phyloP scores from a whole-genome alignment of 23 tunicate genomes.

The Aplidium turbinatum region DNA sequence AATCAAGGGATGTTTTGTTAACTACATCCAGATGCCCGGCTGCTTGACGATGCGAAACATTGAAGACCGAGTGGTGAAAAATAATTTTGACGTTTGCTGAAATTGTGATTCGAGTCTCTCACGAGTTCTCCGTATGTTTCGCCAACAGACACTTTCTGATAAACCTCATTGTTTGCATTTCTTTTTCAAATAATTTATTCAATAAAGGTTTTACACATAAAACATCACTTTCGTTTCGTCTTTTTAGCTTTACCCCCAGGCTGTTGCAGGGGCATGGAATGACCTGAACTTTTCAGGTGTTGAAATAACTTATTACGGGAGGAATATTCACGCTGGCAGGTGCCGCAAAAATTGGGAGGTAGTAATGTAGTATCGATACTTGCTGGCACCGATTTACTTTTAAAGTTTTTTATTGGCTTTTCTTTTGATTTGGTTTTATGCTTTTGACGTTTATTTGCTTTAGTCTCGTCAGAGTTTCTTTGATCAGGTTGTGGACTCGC shows the following conservation, averaged over 20 bases:
- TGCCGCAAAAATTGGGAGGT: slow-evolving; percentile 40
- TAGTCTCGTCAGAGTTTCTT: not conserved
- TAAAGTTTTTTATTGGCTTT: slow-evolving; percentile 11
- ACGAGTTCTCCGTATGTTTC: no score
- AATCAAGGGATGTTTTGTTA: no score
- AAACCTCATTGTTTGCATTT: no score
- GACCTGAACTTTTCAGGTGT: slow-evolving; percentile 80
- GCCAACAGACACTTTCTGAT: no score
- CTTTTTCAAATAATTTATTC: no score
- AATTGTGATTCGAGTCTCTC: no score
- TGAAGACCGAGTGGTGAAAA: no score
- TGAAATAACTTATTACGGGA: slow-evolving; percentile 86
- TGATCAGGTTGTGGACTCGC: not conserved
- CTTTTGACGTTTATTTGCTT: not conserved
- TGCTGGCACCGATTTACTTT: not conserved
- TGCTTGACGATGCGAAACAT: no score
- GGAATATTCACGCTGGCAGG: slow-evolving; percentile 51
- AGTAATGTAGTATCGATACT: not conserved
- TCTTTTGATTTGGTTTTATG: slow-evolving; percentile 30
- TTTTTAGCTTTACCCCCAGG: not conserved
- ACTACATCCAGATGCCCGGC: no score
- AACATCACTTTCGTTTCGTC: not conserved
- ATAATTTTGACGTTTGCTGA: no score
- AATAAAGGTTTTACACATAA: no score
- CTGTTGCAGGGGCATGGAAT: slow-evolving; percentile 36